Base-by-base conservation (phyloP, 2,113 vertebrate species). In the Callochromis pleurospilus region DNA sequence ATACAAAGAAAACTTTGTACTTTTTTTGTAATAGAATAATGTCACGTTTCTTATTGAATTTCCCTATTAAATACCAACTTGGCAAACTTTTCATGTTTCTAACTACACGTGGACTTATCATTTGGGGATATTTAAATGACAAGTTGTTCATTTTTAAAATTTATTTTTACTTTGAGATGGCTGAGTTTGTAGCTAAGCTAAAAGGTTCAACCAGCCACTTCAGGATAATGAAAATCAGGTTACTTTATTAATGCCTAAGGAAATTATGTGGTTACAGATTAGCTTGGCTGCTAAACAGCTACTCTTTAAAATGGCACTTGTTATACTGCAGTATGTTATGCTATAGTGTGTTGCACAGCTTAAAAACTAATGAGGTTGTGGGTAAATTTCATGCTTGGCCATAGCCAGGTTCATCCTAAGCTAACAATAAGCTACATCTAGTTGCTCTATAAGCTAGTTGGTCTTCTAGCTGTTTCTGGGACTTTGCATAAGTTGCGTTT, bases 1-100 rank as follows among this genome's bases (percentile, higher is more conserved):
- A 42, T 85, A 31, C 33, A 90, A 86, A 85, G 70, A 84, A 70
- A 58, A 36, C 31, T 80, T 90, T 91, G 15, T 88, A 75, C 13
- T 68, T 55, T 68, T 33, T 86, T 75, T 75, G 29, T 88, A 77
- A 88, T 42, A 24, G 51, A 92, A 38, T 33, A 14, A 79, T 80
- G 45, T 47, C 54, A 68, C 5, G 42, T 84, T 58, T 77, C 14
- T 89, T 26, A 70, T 45, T 70, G 31, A 40, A 19, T 83, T 82
- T 75, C 36, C 33, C 70, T 17, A 73, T 81, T 87, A 91, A 93
- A 88, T 83, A 45, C 62, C 15, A 49, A 77, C 26, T 77, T 77
- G 24, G 26, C 24, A 45, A 75, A 26, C 33, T 42, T 68, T 42
- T 83, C 54, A 33, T 83, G 73, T 49, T 49, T 68, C 79, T 68